These are phyloP conservation scores for Tanypteryx hageni DNA, from an alignment of 2,888 invertebrate genomes.

Conservation along the genomic window DNA sequence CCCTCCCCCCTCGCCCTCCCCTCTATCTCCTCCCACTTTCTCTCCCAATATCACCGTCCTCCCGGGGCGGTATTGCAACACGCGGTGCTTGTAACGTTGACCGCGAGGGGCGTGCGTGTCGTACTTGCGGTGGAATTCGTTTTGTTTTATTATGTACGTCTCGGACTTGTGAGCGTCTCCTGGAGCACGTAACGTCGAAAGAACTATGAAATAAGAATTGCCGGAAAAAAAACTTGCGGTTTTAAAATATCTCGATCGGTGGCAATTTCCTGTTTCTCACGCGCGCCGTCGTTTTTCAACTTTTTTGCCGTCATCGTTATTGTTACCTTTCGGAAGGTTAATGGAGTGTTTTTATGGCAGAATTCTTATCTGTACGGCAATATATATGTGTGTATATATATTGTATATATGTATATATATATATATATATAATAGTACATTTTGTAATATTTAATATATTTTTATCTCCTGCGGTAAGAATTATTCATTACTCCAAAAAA, in stretches of 20 bases:
- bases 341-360: too few relatives aligned
- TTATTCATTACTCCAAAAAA: too few relatives aligned
- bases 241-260: background rate
- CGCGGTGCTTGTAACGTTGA: background rate
- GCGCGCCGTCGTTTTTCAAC: background rate
- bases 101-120: constrained; percentile 12
- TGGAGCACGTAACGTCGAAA: background rate
- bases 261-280: background rate
- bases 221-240: background rate
- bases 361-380: too few relatives aligned
- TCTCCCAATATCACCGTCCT: background rate
- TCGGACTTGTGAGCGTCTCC: background rate
- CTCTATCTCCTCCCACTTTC: background rate
- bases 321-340: background rate
- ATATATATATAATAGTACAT: too few relatives aligned
- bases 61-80: background rate
- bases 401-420: too few relatives aligned
- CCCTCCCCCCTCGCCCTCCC: background rate
- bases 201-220: background rate
- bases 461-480: too few relatives aligned
- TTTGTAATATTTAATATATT: too few relatives aligned
- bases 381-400: too few relatives aligned
- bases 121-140: background rate
- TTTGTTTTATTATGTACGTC: background rate
- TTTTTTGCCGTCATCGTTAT: background rate